Conservation (phyloP, 2,797 vertebrate genomes). For the Sphenodon punctatus region DNA sequence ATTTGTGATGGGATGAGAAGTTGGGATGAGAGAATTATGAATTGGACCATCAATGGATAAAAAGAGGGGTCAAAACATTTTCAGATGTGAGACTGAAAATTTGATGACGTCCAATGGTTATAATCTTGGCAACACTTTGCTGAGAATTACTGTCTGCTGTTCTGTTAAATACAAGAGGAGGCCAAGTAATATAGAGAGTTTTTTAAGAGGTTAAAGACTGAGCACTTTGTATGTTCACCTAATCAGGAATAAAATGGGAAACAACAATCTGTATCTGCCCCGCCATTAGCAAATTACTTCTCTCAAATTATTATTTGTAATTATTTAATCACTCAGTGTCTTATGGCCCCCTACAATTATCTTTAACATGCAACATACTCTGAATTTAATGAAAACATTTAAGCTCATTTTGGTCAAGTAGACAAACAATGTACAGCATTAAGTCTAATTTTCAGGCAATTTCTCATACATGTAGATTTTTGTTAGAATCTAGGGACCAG, state of each 20-base stretch:
- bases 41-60: too few species aligned
- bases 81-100: not conserved
- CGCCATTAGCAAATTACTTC: not conserved
- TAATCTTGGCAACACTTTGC: not conserved
- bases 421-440: not conserved
- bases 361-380: not conserved
- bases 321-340: conserved; percentile 29
- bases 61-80: too few species aligned
- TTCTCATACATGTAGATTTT: not conserved
- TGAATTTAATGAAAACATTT: conserved; percentile 2
- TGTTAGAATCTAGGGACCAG: not conserved
- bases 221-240: conserved; percentile 21
- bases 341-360: conserved; percentile 1
- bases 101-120: not conserved
- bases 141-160: not conserved
- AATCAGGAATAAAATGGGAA: conserved; percentile 15
- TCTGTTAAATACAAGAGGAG: conserved; percentile 29
- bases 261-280: not conserved
- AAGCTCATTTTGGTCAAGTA: not conserved
- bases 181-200: conserved; percentile 16
- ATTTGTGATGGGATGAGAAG: too few species aligned
- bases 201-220: conserved; percentile 27
- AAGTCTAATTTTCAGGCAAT: not conserved
- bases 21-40: too few species aligned
- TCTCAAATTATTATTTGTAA: conserved; percentile 32